A percentile compares a stretch with the other conserved stretches of the same genome.
Conservation (phyloP, 2,113 vertebrate species). For the Zosterops hypoxanthus region DNA sequence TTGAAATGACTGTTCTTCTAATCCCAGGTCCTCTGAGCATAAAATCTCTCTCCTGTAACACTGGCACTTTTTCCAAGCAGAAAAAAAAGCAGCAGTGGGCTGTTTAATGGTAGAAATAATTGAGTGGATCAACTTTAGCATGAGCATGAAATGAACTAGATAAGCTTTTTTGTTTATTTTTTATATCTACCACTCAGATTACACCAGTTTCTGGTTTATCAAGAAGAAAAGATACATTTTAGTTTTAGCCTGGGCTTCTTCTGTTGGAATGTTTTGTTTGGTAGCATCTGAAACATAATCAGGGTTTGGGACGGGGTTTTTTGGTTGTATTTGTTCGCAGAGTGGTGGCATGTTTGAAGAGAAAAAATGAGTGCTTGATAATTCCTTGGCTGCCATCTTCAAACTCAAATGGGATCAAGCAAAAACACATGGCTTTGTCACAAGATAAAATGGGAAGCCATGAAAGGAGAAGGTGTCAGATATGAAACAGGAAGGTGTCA, state of each 20-base stretch:
- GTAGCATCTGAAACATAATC: background rate
- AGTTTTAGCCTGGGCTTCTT: background rate
- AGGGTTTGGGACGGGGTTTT: background rate
- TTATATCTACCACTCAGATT: background rate
- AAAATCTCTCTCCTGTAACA: background rate
- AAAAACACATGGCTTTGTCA: background rate
- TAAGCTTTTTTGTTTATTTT: background rate
- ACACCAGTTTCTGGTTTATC: background rate
- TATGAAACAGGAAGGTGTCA: background rate
- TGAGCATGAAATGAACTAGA: background rate
- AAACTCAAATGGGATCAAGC: background rate
- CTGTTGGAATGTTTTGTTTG: background rate
- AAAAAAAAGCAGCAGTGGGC: background rate
- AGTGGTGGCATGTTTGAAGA: background rate
- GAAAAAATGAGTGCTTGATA: background rate
- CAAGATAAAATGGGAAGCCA: background rate
- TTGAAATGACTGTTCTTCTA: background rate
- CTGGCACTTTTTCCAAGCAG: background rate
- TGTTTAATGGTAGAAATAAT: conserved; percentile 27
- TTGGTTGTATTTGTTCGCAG: background rate
- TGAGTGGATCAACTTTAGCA: background rate
- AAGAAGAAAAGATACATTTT: background rate
- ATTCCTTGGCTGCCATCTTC: background rate
- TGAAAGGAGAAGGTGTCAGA: background rate
- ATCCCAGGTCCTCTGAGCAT: background rate